Evolutionary conservation across 2,888 invertebrate species (phyloP).

Genomic region (Heterodera filipjevi): DNA sequence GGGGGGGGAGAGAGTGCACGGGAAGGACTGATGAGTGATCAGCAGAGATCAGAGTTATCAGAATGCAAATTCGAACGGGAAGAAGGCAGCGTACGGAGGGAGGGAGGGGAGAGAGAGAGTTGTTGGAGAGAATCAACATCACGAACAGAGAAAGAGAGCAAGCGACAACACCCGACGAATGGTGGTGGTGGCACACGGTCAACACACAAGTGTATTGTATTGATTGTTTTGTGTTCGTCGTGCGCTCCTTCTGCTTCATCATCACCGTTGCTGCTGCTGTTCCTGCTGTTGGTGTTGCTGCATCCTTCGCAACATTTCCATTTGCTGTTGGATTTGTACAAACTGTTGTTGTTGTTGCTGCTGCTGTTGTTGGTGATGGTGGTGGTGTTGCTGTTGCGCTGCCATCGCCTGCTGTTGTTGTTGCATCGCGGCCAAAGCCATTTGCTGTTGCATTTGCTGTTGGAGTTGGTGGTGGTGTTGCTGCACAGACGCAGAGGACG

Average conservation of each 20-base stretch:
- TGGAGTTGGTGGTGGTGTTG: neutral
- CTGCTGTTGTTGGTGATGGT: constrained; percentile 1
- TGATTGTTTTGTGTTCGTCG: neutral
- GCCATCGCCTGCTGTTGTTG: neutral
- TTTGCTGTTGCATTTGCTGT: neutral
- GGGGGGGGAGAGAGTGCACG: neutral
- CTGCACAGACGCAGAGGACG: neutral
- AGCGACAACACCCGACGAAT: neutral
- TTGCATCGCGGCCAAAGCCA: constrained; percentile 8
- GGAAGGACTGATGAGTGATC: neutral
- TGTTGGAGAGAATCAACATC: too few species aligned
- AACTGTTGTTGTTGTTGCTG: neutral
- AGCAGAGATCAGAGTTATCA: neutral
- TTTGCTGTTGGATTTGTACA: neutral
- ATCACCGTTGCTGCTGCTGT: neutral
- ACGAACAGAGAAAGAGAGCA: neutral
- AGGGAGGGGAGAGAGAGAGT: too few species aligned
- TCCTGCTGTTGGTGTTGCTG: neutral
- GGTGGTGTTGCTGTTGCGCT: neutral
- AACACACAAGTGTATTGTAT: neutral
- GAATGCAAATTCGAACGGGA: neutral
- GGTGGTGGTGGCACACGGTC: neutral
- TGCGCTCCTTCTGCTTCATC: neutral
- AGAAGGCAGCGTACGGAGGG: neutral
- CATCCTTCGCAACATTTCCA: constrained; percentile 9